These are phyloP conservation scores for Pandion haliaetus DNA, from an alignment of 2,113 vertebrate species.

Conservation along the genomic window DNA sequence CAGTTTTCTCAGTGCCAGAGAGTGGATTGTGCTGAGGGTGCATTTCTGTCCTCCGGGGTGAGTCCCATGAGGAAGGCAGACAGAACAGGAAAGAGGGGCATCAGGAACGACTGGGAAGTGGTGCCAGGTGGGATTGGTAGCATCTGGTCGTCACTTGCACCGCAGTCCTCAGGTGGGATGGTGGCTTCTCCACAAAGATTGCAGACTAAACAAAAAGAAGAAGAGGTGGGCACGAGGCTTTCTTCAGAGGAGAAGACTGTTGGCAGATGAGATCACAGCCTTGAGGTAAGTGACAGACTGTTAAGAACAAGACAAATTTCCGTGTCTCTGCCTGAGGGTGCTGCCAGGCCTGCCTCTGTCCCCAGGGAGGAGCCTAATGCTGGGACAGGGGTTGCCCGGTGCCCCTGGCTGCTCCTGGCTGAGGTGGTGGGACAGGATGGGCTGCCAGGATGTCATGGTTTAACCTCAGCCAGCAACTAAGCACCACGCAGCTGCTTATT, in stretches of 20 bases:
- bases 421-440: neutral
- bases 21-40: neutral
- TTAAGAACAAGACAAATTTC: neutral
- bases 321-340: neutral
- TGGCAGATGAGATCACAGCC: neutral
- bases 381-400: accelerated
- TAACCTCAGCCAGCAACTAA: too few relatives aligned
- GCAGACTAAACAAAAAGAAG: neutral
- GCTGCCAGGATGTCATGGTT: neutral
- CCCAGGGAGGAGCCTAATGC: neutral
- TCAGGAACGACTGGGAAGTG: neutral
- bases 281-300: neutral
- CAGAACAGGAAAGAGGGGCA: neutral
- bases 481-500: too few relatives aligned
- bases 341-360: neutral
- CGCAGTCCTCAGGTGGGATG: neutral
- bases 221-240: neutral
- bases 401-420: neutral
- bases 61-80: accelerated
- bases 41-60: neutral
- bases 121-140: neutral
- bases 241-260: neutral
- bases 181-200: neutral
- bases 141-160: neutral
- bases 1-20: neutral